A percentile compares a stretch with the other conserved stretches of the same genome.
Conservation (phyloP, 1,140 invertebrate species). For the Scylla paramamosain region DNA sequence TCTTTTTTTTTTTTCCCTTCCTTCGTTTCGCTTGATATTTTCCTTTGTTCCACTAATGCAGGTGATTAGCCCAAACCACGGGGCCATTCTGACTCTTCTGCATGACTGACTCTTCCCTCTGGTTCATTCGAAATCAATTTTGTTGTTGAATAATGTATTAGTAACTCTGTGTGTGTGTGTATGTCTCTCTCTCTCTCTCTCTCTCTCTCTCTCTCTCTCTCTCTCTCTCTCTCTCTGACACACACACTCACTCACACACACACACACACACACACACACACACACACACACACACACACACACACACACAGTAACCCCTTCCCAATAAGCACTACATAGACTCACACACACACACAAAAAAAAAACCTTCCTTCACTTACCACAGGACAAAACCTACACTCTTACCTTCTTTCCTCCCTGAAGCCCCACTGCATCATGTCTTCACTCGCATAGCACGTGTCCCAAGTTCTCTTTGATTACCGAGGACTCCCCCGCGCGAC, state of each 20-base stretch:
- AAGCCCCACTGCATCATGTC: background rate
- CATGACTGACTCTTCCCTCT: background rate
- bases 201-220: background rate
- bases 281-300: background rate
- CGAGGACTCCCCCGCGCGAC: background rate
- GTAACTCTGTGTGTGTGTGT: background rate
- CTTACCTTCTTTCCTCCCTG: background rate
- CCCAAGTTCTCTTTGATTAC: background rate
- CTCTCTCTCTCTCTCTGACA: background rate
- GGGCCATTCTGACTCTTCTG: background rate
- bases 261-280: background rate
- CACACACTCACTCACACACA: background rate
- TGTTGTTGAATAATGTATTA: background rate
- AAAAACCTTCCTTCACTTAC: too few relatives aligned
- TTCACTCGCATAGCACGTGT: background rate
- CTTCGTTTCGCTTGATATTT: background rate
- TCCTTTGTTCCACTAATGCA: background rate
- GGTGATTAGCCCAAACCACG: background rate
- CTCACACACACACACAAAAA: too few relatives aligned
- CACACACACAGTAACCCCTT: too few relatives aligned
- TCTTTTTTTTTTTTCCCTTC: background rate
- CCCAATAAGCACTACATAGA: too few relatives aligned
- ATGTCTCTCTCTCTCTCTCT: background rate
- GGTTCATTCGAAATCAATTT: slow-evolving; percentile 5
- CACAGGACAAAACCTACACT: background rate